Evolutionary conservation across 2,888 invertebrate genomes (phyloP).

Genomic region (Dynastes grantii): DNA sequence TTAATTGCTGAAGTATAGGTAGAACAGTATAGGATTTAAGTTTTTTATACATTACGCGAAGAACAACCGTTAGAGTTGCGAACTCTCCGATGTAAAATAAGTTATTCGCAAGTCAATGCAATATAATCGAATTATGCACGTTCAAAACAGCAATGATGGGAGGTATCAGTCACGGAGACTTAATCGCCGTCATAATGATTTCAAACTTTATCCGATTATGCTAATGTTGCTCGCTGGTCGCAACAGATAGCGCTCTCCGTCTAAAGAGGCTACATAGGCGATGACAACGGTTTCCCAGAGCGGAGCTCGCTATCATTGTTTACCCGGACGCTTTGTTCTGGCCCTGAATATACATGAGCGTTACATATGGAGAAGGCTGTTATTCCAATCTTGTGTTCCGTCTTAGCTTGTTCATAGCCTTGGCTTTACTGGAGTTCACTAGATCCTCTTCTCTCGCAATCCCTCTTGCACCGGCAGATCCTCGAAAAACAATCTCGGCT

Average conservation of each 20-base stretch:
- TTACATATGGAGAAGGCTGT: constrained; percentile 70
- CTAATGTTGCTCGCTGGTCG: constrained; percentile 67
- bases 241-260: constrained; percentile 64
- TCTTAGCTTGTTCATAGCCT: constrained; percentile 57
- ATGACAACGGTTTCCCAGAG: constrained; percentile 54
- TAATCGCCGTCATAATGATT: constrained; percentile 68
- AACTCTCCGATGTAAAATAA: neutral
- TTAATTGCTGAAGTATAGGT: too few species aligned
- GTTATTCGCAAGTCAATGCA: constrained; percentile 27
- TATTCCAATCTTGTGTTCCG: constrained; percentile 65
- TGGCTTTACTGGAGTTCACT: constrained; percentile 51
- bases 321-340: constrained; percentile 68
- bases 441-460: constrained; percentile 50
- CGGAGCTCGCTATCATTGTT: constrained; percentile 67
- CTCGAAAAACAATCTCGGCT: constrained; percentile 32
- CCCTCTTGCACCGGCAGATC: constrained; percentile 2
- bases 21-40: too few species aligned
- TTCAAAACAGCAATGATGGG: constrained; percentile 40
- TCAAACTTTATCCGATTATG: constrained; percentile 70
- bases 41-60: too few species aligned
- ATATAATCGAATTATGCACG: constrained; percentile 27
- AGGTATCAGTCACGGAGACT: constrained; percentile 55
- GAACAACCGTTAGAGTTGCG: neutral
- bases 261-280: constrained; percentile 33
- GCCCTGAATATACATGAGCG: constrained; percentile 71